phyloP scores from a whole-genome alignment of 1,140 invertebrate genomes.

The Apolygus lucorum region DNA sequence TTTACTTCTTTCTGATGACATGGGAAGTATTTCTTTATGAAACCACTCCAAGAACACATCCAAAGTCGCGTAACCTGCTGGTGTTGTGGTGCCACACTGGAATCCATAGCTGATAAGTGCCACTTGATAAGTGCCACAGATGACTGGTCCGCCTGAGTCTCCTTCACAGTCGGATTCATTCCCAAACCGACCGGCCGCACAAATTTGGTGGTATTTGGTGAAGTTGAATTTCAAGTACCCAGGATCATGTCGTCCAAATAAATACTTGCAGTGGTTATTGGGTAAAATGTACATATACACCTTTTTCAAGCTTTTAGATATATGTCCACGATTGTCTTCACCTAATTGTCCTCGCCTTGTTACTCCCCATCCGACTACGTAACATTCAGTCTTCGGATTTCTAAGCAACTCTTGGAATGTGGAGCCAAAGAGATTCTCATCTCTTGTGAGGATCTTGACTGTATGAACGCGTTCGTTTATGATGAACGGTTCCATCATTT shows the following conservation, averaged over 20 bases:
- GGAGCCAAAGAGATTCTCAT: background rate
- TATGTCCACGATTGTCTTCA: background rate
- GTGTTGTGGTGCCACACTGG: no score
- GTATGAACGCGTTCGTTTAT: background rate
- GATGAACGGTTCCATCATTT: background rate
- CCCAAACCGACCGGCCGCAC: background rate
- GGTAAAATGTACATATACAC: background rate
- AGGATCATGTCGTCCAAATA: no score
- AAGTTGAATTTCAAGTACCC: no score
- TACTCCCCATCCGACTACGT: background rate
- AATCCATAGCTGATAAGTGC: background rate
- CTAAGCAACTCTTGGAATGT: background rate
- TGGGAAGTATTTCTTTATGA: no score
- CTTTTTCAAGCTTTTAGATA: background rate
- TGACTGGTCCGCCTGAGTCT: background rate
- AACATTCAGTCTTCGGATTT: background rate
- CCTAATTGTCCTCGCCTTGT: background rate
- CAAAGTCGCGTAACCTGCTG: no score
- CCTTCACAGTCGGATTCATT: background rate
- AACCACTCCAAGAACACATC: no score
- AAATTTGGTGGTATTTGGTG: background rate
- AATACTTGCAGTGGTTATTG: no score
- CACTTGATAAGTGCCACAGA: background rate
- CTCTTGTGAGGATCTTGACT: background rate
- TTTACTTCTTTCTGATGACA: no score